Evolutionary conservation across 2,888 invertebrate genomes (phyloP), one percentile per base, ranked within the genome.

Genomic region (Eupithecia exiguata): DNA sequence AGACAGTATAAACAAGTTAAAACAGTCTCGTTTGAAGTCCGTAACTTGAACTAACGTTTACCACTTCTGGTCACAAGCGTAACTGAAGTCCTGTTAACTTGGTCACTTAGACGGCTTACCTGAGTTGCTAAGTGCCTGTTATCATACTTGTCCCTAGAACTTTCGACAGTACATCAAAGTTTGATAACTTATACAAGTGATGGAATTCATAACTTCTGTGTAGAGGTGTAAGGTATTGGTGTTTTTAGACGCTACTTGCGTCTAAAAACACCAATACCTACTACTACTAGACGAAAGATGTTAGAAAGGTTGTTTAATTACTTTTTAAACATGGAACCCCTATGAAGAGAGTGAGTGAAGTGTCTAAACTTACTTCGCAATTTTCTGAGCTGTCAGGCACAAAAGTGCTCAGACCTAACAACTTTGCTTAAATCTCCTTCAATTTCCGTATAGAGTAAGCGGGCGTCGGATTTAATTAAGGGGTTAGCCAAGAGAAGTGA

Each of bases 391-490:
- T 16, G 46, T 58, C 58, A 12, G 25, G 1, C 58, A n/a, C 30
- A 16, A 61, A 62, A 69, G 18, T 43, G 62, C 43, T 16, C 53
- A 71, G 30, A n/a, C 38, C 18, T 66, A 53, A 62, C 67, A 63
- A 46, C 18, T 61, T 71, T 58, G 68, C 61, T 68, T 73, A 75
- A 75, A 69, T 72, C 69, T 43, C 30, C 65, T 75, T 71, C 14
- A 49, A 66, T 75, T 73, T 77, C 16, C 1, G 14, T 68, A 62
- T 62, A 43, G 69, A 49, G 65, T 66, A 74, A 74, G 78, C 70
- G 46, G 76, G 71, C 79, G 81, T 77, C 80, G 71, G 74, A 77
- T 80, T 80, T 79, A 82, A 83, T 82, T 81, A 79, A 61, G 70
- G 70, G 77, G 71, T 68, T 79, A 74, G 73, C 69, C 69, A 58